Evolutionary conservation across 2,113 vertebrate species (phyloP), one percentile per base, ranked within the genome.

Genomic region (Cynoglossus semilaevis): DNA sequence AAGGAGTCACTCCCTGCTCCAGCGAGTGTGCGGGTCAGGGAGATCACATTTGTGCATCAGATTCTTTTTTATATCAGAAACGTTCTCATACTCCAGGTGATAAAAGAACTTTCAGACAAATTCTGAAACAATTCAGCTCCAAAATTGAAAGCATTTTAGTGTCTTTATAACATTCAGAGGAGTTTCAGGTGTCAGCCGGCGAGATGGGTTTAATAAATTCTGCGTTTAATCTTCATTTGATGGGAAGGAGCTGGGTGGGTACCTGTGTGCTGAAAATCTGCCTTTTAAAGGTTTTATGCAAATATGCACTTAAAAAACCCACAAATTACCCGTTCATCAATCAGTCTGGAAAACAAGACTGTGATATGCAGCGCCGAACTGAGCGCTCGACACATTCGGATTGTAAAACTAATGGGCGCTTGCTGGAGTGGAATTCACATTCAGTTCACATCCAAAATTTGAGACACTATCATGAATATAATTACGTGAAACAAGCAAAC

Each of bases 271-370:
- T 72, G 64, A 65, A 44, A 72, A 76, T 57, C 44, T 48, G 57
- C 51, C 57, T 75, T 79, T 78, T 63, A 51, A 66, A 79, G 40
- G 61, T 51, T 80, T 80, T 72, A 70, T 76, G 70, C 72, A 80
- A 81, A 77, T 72, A 45, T 61, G 41, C 40, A 49, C 48, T 56
- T 64, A 41, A 74, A 74, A 74, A 80, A 66, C 66, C 52, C 69
- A 38, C 48, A 74, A 81, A 83, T 82, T 72, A 73, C 74, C 56
- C 61, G 58, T 55, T 75, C 67, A 83, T 85, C 65, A 84, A 72
- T 83, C 75, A 80, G 63, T 76, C 57, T 67, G 73, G 68, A 72
- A 74, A 80, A 77, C 61, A 72, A 66, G 60, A 63, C 15, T 47
- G 51, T 45, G 58, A 60, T 49, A 35, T 41, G 42, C 5, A 19